Conservation (phyloP, 2,888 invertebrate species). For the Diarsia rubi region DNA sequence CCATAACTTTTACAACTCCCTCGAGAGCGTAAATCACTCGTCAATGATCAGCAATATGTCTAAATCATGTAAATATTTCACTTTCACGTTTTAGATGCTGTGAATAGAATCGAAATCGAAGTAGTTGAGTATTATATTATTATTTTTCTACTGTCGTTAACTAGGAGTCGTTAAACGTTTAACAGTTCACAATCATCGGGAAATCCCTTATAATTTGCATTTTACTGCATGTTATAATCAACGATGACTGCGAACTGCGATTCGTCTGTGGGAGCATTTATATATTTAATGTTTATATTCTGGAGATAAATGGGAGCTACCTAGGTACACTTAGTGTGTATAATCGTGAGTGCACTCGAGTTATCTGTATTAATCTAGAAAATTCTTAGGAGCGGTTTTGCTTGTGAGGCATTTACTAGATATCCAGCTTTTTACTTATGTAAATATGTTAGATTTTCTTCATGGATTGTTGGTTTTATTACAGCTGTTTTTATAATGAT, state of each 20-base stretch:
- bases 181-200: constrained; percentile 52
- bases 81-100: neutral
- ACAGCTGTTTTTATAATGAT: neutral
- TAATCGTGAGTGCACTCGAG: constrained; percentile 38
- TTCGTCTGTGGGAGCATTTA: constrained; percentile 44
- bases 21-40: constrained; percentile 6
- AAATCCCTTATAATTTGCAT: constrained; percentile 52
- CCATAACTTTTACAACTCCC: constrained; percentile 18
- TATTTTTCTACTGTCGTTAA: neutral
- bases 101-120: neutral
- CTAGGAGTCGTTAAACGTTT: constrained; percentile 25
- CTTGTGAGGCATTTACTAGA: constrained; percentile 36
- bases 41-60: neutral
- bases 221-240: constrained; percentile 49
- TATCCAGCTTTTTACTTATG: constrained; percentile 38
- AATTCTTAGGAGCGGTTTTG: constrained; percentile 47
- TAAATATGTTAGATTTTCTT: constrained; percentile 27
- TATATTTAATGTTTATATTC: constrained; percentile 43
- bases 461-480: constrained; percentile 21
- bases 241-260: constrained; percentile 29
- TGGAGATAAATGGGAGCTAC: constrained; percentile 28
- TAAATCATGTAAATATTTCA: constrained; percentile 18
- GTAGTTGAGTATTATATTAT: neutral
- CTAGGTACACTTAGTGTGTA: constrained; percentile 25
- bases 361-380: constrained; percentile 59